Evolutionary conservation across 1,140 invertebrate species (phyloP).

Genomic region (Ostrea edulis): DNA sequence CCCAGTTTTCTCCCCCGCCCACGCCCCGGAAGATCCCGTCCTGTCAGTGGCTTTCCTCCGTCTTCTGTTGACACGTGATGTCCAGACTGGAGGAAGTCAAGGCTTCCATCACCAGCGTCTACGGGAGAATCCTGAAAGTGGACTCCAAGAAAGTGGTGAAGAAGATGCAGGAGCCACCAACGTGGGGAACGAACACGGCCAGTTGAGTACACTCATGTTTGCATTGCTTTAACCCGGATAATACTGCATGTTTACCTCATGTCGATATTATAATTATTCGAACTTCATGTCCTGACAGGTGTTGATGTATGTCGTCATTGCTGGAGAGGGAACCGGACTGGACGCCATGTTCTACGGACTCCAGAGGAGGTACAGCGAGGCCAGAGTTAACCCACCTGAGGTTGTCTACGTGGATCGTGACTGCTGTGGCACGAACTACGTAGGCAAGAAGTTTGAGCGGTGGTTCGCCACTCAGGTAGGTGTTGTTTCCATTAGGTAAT

Average conservation of each 20-base stretch:
- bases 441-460: not conserved
- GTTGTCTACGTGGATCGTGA: not conserved
- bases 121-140: constrained; percentile 59
- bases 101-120: constrained; percentile 58
- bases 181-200: constrained; percentile 51
- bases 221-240: no score
- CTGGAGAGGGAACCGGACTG: constrained; percentile 36
- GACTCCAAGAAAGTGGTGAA: constrained; percentile 59
- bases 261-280: no score
- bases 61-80: constrained; percentile 51
- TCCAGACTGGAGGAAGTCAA: constrained; percentile 50
- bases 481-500: not conserved
- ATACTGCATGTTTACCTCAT: no score
- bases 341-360: not conserved
- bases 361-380: not conserved
- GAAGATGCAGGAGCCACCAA: constrained; percentile 16
- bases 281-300: no score
- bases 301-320: constrained; percentile 56
- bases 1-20: constrained; percentile 49
- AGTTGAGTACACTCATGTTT: no score
- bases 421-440: constrained; percentile 1
- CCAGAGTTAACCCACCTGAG: not conserved
- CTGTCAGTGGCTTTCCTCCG: constrained; percentile 3
- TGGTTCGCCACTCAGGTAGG: not conserved
- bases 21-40: not conserved